Base-by-base conservation (phyloP, 2,888 invertebrate genomes). In the Hanleya hanleyi region DNA sequence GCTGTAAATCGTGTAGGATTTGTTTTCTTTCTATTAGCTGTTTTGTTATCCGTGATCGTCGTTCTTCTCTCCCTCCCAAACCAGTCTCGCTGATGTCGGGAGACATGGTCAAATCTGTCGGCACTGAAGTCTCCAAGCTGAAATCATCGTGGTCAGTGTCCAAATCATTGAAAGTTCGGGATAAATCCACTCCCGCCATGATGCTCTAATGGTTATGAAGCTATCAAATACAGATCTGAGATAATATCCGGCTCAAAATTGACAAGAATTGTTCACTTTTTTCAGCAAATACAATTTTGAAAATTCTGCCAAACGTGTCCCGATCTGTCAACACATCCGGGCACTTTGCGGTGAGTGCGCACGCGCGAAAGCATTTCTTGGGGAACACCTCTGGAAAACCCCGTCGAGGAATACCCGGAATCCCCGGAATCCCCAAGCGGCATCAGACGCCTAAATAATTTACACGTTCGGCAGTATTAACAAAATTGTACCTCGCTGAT, bases 21-120 rank as follows among this genome's bases (percentile, higher is more conserved):
- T 90, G 90, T 77, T 90, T 91, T 69, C 86, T 79, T 77, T 91
- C 90, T 26, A 89, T 84, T 12, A 89, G 76, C 69, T 89, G 89
- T 76, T 83, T 87, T 7, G 87, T 84, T 26, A 89, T 82, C 70
- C 83, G 84, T 62, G 82, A 77, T 71, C 83, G 84, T 73, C 82
- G 36, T 3, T 51, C 81, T 49, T 79, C 79, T 66, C 73, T 71
- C 41, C 81, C 72, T 0, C 79, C 82, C 38, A 81, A 81, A 47
- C 76, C 69, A n/a, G 26, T 38, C 67, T 71, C 35, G 41, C 70
- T 33, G 57, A 73, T n/a, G 61, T 89, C 89, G 1, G 87, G 88
- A 5, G 90, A 90, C 69, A 90, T 77, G 2, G 90, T 89, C 38
- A 89, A 76, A 80, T 90, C 90, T 5, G 89, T 90, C 22, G 90